Evolutionary conservation across 23 tunicate genomes (phyloP).

Genomic region (Halocynthia roretzi): DNA sequence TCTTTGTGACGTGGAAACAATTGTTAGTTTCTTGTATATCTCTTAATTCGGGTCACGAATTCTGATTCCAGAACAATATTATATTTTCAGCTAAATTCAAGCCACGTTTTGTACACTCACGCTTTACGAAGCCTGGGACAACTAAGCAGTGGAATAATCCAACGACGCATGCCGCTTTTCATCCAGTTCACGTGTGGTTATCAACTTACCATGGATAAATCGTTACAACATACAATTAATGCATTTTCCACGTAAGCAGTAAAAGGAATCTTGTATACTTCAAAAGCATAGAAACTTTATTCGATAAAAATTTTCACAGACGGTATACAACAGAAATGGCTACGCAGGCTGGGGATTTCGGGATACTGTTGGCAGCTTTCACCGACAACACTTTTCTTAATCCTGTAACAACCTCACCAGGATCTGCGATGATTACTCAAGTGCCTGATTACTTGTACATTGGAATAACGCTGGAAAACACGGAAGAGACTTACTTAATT

Average conservation of each 20-base stretch:
- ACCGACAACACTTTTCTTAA: slow-evolving; percentile 12
- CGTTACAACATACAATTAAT: not conserved
- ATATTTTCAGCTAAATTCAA: not conserved
- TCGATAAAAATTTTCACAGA: not conserved
- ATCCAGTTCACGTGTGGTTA: not conserved
- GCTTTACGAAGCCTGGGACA: not conserved
- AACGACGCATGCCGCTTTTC: not conserved
- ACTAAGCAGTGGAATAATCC: not conserved
- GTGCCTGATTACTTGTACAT: slow-evolving; percentile 21
- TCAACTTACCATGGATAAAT: not conserved
- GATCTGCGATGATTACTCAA: not conserved
- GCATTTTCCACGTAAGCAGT: not conserved
- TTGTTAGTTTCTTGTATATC: not conserved
- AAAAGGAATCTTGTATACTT: not conserved
- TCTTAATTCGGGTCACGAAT: not conserved
- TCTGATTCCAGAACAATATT: not conserved
- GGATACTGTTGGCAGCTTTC: slow-evolving; percentile 21
- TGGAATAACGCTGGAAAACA: slow-evolving; percentile 21
- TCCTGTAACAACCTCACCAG: slow-evolving; percentile 6
- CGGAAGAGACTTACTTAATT: slow-evolving; percentile 16
- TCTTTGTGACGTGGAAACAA: not conserved
- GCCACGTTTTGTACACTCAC: slow-evolving; percentile 1
- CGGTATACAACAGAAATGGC: not conserved
- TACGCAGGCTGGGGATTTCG: slow-evolving; percentile 1
- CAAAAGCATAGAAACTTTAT: too few relatives aligned